Evolutionary conservation across 2,888 invertebrate genomes (phyloP).

Genomic region (Ctenicera cuprea): DNA sequence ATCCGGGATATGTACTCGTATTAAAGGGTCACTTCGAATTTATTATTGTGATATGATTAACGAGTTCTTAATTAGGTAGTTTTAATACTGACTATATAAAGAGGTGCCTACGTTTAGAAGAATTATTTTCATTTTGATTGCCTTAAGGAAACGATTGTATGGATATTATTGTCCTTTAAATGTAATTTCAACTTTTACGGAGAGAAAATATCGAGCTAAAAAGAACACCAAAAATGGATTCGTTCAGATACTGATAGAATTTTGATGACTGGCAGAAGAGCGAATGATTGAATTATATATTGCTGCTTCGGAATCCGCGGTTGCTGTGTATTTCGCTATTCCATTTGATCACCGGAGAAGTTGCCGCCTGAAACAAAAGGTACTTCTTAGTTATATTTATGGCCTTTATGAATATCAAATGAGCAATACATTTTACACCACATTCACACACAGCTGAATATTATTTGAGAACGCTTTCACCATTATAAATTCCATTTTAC

Average conservation of each 20-base stretch:
- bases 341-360: conserved; percentile 35
- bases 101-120: neutral
- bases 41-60: conserved; percentile 29
- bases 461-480: conserved; percentile 16
- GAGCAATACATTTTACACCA: conserved; percentile 25
- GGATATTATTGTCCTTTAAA: conserved; percentile 41
- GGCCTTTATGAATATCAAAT: conserved; percentile 37
- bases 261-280: conserved; percentile 36
- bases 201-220: conserved; percentile 16
- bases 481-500: conserved; percentile 29
- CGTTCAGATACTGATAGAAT: conserved; percentile 24
- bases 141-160: conserved; percentile 38
- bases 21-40: conserved; percentile 33
- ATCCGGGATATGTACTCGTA: conserved; percentile 33
- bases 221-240: conserved; percentile 26
- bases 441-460: conserved; percentile 26
- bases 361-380: conserved; percentile 42
- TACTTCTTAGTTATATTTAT: conserved; percentile 33
- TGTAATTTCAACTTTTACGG: conserved; percentile 15
- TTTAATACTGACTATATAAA: conserved; percentile 12
- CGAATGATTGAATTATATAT: conserved; percentile 43
- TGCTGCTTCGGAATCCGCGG: conserved; percentile 38
- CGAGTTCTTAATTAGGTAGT: neutral
- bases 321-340: conserved; percentile 35
- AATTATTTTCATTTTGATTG: conserved; percentile 34